A percentile compares a stretch with the other conserved stretches of the same genome.
Conservation (phyloP, 2,888 invertebrate species). For the Stenoptilia bipunctidactyla region DNA sequence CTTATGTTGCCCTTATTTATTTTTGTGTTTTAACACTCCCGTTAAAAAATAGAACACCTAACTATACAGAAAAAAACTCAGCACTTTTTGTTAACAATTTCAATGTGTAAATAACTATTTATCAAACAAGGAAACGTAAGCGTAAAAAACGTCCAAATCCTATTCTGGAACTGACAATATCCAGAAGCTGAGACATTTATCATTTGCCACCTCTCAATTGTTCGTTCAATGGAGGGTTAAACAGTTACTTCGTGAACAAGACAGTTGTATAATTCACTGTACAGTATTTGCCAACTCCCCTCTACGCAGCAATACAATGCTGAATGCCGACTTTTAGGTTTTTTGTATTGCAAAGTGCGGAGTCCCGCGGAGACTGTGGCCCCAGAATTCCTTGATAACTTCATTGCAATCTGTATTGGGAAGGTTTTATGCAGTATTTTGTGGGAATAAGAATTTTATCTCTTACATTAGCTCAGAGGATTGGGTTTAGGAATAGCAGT, state of each 20-base stretch:
- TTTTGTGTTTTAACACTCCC: too few relatives aligned
- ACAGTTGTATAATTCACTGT: conserved; percentile 42
- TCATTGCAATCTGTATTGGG: conserved; percentile 40
- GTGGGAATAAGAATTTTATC: conserved; percentile 24
- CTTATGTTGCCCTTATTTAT: too few relatives aligned
- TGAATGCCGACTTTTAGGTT: conserved; percentile 37
- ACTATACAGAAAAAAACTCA: too few relatives aligned
- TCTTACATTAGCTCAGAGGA: too few relatives aligned
- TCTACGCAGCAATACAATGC: conserved; percentile 22
- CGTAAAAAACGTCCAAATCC: neutral
- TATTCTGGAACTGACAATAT: too few relatives aligned
- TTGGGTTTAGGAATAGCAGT: too few relatives aligned
- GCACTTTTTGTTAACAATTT: too few relatives aligned
- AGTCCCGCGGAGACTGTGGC: conserved; percentile 14
- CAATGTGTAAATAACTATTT: too few relatives aligned
- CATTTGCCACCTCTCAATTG: conserved; percentile 42
- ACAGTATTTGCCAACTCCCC: conserved; percentile 43
- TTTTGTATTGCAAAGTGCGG: conserved; percentile 27
- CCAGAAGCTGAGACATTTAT: conserved; percentile 28
- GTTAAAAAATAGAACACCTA: too few relatives aligned
- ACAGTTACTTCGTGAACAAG: conserved; percentile 53
- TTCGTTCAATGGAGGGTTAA: conserved; percentile 58
- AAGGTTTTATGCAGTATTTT: conserved; percentile 30
- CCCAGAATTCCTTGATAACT: conserved; percentile 60
- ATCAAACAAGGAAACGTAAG: too few relatives aligned